Evolutionary conservation across 2,797 vertebrate genomes (phyloP).

Genomic region (Tauraco hartlaubi): DNA sequence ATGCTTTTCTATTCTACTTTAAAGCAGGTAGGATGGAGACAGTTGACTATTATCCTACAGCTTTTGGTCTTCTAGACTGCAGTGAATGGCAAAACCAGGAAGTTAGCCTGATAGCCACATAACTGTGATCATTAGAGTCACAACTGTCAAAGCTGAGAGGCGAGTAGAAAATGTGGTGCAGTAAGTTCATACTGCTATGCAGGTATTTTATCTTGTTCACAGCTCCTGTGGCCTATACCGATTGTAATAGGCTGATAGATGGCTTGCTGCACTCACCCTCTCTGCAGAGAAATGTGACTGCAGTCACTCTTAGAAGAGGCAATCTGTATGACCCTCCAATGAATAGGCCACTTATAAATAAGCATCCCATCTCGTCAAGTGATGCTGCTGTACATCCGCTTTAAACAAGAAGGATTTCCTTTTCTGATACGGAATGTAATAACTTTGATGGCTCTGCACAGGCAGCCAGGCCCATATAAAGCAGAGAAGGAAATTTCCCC

Average conservation of each 20-base stretch:
- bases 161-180: not conserved
- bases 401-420: conserved; percentile 61
- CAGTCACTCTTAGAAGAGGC: not conserved
- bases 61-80: not conserved
- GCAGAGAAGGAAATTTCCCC: conserved; percentile 58
- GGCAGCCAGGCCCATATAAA: conserved; percentile 43
- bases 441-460: conserved; percentile 38
- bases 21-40: not conserved
- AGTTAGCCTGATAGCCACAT: not conserved
- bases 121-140: not conserved
- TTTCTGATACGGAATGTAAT: conserved; percentile 53
- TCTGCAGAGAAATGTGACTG: not conserved
- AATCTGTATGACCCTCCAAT: not conserved
- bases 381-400: conserved; percentile 50
- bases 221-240: not conserved
- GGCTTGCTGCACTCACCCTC: not conserved
- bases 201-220: not conserved
- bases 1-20: not conserved
- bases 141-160: not conserved
- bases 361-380: conserved; percentile 35
- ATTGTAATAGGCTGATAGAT: not conserved
- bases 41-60: not conserved
- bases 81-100: not conserved
- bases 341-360: conserved; percentile 55
- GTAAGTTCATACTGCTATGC: not conserved